Evolutionary conservation across 2,797 vertebrate genomes (phyloP).

Genomic region (Pempheris klunzingeri): DNA sequence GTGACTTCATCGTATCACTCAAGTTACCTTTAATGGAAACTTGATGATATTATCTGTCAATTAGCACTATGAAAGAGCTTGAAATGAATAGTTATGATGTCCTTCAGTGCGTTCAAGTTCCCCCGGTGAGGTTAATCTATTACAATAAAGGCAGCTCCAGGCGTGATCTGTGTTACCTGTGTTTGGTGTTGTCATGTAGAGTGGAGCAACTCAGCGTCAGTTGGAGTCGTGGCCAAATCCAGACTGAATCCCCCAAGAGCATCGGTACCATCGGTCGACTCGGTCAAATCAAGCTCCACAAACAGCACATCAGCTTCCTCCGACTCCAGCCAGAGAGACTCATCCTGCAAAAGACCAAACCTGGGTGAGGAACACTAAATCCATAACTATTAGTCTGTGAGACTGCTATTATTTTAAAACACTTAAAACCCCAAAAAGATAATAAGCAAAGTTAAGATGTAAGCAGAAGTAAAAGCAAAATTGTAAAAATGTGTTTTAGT

Average conservation of each 20-base stretch:
- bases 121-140: background rate
- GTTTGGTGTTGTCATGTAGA: constrained; percentile 77
- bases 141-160: background rate
- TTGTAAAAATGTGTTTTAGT: background rate
- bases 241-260: constrained; percentile 61
- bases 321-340: constrained; percentile 72
- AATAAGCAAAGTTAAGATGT: background rate
- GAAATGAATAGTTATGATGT: background rate
- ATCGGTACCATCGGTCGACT: constrained; percentile 70
- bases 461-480: background rate
- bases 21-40: background rate
- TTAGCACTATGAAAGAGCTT: background rate
- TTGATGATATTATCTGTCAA: background rate
- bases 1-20: background rate
- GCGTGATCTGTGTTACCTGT: background rate
- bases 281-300: constrained; percentile 82
- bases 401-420: background rate
- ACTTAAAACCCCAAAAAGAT: background rate
- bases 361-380: constrained; percentile 64
- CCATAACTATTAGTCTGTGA: background rate
- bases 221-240: constrained; percentile 59
- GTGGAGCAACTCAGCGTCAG: constrained; percentile 83
- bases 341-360: constrained; percentile 67
- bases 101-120: background rate
- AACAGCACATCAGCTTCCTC: constrained; percentile 83